Percentiles rank a stretch among this genome's conserved stretches.
Evolutionary conservation across 2,797 vertebrate genomes (phyloP).

Genomic region (Sparus aurata): DNA sequence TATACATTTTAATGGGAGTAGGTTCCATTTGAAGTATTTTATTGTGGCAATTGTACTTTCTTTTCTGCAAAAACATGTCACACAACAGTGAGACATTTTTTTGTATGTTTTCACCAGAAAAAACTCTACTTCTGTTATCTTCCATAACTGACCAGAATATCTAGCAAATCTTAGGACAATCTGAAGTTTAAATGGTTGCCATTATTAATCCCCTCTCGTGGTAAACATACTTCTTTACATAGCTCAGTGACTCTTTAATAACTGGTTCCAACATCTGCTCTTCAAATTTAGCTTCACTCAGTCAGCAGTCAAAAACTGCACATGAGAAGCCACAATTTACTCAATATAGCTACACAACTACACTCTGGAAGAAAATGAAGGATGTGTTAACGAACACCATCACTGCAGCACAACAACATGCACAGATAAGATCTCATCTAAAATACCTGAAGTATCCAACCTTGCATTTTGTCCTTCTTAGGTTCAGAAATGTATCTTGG

Average conservation of each 20-base stretch:
- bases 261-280: conserved; percentile 74
- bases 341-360: conserved; percentile 45
- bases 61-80: too few relatives aligned
- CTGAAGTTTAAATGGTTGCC: conserved; percentile 17
- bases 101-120: background rate
- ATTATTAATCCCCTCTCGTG: conserved; percentile 47
- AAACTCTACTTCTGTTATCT: background rate
- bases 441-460: conserved; percentile 23
- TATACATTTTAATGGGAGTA: too few relatives aligned
- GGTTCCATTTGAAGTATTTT: too few relatives aligned
- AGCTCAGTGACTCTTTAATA: conserved; percentile 67
- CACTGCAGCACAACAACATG: conserved; percentile 9
- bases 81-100: too few relatives aligned
- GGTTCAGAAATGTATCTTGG: conserved; percentile 18
- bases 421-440: background rate
- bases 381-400: conserved; percentile 11
- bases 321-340: conserved; percentile 53
- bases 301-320: conserved; percentile 67
- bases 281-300: conserved; percentile 68
- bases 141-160: conserved; percentile 3
- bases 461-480: conserved; percentile 13
- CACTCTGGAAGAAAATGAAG: conserved; percentile 28
- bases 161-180: conserved; percentile 2
- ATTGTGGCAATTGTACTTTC: too few relatives aligned
- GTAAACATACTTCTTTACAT: conserved; percentile 62